Base-by-base conservation (phyloP, 2,888 invertebrate species). In the Agrotis clavis region DNA sequence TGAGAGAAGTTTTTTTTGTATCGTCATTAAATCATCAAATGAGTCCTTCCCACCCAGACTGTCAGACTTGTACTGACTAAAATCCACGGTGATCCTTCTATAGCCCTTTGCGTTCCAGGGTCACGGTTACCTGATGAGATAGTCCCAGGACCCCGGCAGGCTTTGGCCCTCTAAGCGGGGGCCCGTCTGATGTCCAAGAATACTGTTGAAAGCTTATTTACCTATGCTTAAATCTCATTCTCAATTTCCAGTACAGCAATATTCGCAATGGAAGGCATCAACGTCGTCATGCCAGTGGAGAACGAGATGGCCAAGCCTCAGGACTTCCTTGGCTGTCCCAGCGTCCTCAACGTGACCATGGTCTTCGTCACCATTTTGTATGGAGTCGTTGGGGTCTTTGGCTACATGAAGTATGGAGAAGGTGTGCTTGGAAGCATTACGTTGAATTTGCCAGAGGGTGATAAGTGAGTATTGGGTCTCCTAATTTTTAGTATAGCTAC, bases 231-330 rank as follows among this genome's bases (percentile, higher is more conserved):
- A 25, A 35, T 25, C 0, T 7, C 13, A 64, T 21, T 1, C 25
- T 21, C 41, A 47, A 2, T 76, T 91, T 91, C 14, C 91, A 97
- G 99, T 71, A 99, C 99, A 45, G 99, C 99, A 14, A 98, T 99
- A 86, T 99, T 99, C 90, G 99, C 99, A 13, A 99, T 99, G 97
- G 99, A 99, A 95, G 99, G 99, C 48, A 99, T 99, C 84, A 98
- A 98, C 82, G 98, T 98, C 62, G 98, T 99, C 2, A 97, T 99
- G 97, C 99, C 99, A 0, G 97, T 99, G 14, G 99, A 99, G 93
- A 99, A 99, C 90, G 98, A 98, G 63, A 99, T 99, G 99, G 96
- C 96, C 54, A 97, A 97, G 25, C 99, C 99, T 0, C 96, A 97
- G 70, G 97, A 98, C 62, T 98, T 98, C 88, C 97, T 99, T 57